These are phyloP conservation scores for Formica aserva DNA, from an alignment of 2,888 invertebrate species.

Conservation along the genomic window DNA sequence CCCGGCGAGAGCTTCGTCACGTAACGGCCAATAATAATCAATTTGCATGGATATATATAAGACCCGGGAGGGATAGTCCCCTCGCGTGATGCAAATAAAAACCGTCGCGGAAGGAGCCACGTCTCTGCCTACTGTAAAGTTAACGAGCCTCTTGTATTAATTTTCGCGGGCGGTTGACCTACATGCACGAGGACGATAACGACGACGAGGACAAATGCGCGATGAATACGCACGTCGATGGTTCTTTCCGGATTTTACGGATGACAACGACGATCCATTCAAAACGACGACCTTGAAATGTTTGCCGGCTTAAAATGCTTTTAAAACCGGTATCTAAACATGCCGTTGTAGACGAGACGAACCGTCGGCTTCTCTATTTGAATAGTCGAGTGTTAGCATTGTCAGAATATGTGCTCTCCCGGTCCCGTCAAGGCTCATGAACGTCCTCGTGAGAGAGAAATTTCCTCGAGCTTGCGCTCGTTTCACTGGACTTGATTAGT, in stretches of 20 bases:
- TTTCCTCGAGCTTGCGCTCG: slow-evolving; percentile 7
- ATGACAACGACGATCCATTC: slow-evolving; percentile 49
- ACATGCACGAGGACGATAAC: slow-evolving; percentile 47
- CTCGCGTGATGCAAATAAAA: slow-evolving; percentile 48
- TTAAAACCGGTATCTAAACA: slow-evolving; percentile 74
- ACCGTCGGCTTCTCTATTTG: slow-evolving; percentile 57
- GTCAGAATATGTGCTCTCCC: slow-evolving; percentile 38
- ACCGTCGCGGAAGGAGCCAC: slow-evolving; percentile 31
- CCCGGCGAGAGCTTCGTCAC: slow-evolving; percentile 40
- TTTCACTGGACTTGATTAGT: not conserved
- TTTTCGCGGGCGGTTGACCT: slow-evolving; percentile 66
- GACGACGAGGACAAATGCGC: slow-evolving; percentile 48
- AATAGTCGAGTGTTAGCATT: slow-evolving; percentile 55
- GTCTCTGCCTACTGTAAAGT: slow-evolving; percentile 45
- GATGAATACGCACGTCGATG: slow-evolving; percentile 50
- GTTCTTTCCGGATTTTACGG: slow-evolving; percentile 58
- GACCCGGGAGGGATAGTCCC: slow-evolving; percentile 57
- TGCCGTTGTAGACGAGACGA: slow-evolving; percentile 37
- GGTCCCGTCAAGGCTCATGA: slow-evolving; percentile 25
- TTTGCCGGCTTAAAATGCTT: slow-evolving; percentile 69
- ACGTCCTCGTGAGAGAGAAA: slow-evolving; percentile 40
- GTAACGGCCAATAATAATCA: slow-evolving; percentile 74
- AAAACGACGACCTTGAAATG: slow-evolving; percentile 69
- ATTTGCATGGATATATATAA: slow-evolving; percentile 75
- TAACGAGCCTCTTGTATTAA: slow-evolving; percentile 69